Conservation (phyloP, 2,113 vertebrate species). For the Salvelinus namaycush region DNA sequence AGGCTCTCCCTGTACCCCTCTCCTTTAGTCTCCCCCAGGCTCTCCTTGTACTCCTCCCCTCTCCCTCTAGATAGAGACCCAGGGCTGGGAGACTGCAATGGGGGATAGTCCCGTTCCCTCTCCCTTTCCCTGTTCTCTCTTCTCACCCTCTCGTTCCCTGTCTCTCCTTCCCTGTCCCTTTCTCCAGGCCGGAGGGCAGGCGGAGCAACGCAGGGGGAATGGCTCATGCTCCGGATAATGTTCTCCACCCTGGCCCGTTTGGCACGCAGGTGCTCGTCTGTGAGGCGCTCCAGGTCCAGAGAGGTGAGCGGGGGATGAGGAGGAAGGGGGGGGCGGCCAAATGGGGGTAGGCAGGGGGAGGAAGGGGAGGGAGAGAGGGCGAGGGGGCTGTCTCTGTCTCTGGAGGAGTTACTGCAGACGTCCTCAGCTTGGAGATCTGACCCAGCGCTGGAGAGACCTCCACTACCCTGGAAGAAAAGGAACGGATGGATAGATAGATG, state of each 20-base stretch:
- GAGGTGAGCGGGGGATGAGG: conserved; percentile 78
- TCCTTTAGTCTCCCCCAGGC: background rate
- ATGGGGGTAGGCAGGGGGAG: conserved; percentile 85
- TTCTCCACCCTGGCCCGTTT: conserved; percentile 98
- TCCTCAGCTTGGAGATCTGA: conserved; percentile 98
- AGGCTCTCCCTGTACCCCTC: too few species aligned
- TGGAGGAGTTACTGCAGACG: conserved; percentile 92
- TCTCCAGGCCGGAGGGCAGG: conserved; percentile 75
- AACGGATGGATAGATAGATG: too few species aligned
- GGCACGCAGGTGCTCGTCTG: conserved; percentile 96
- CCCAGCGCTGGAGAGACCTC: conserved; percentile 94
- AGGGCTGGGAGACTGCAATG: conserved; percentile 40
- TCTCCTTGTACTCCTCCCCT: background rate
- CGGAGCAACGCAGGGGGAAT: conserved; percentile 90
- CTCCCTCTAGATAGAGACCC: conserved; percentile 64
- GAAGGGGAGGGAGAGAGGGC: conserved; percentile 93
- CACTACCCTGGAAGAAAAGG: conserved; percentile 67
- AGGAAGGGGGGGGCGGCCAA: conserved; percentile 29
- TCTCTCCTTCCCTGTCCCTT: conserved; percentile 27
- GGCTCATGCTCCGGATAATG: conserved; percentile 99
- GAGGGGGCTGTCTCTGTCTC: conserved; percentile 86
- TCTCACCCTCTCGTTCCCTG: conserved; percentile 19
- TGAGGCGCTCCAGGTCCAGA: conserved; percentile 95
- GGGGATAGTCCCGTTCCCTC: background rate
- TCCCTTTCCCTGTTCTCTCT: conserved; percentile 23